Evolutionary conservation across 2,797 vertebrate genomes (phyloP), one percentile per base, ranked within the genome.

Genomic region (Channallabes apus): DNA sequence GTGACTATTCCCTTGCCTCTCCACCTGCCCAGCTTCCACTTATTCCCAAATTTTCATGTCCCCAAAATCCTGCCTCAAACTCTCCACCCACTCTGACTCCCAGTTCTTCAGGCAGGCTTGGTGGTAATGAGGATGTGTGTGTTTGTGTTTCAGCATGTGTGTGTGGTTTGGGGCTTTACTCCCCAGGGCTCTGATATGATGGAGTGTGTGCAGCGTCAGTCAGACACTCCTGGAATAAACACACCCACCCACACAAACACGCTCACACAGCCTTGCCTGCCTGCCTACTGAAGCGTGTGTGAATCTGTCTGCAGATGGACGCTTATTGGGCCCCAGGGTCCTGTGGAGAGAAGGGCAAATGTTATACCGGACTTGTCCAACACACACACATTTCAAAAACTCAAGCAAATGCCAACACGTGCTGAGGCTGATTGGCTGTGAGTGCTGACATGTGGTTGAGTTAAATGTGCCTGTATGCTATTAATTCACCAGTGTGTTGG

Each of bases 251-350:
- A 80, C 38, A 84, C 87, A 85, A 85, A 89, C 81, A 86, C 84
- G 84, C 86, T 85, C 82, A 65, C 84, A 67, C 76, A n/a, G 20
- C 84, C 83, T 32, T 67, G 86, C 76, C 56, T 72, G 82, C 86
- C 86, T 92, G 94, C 90, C 90, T 90, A 89, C 86, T 92, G 90
- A 88, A 94, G 94, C 91, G 83, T 92, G 90, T 92, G 90, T 88
- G 89, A 90, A 90, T 91, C 91, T 94, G 93, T 94, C 94, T 94
- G 92, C 94, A 94, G 93, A 93, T 94, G 94, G 93, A 92, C 93
- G 94, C 93, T 96, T 95, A 95, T 95, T 95, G 94, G 94, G 90
- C 94, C 93, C 94, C 84, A 89, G 93, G 94, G 95, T 91, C 90
- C 89, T 86, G 86, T 85, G 56, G 86, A 78, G 85, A 83, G 86